Evolutionary conservation across 1,140 invertebrate genomes (phyloP).

Genomic region (Aporrectodea caliginosa): DNA sequence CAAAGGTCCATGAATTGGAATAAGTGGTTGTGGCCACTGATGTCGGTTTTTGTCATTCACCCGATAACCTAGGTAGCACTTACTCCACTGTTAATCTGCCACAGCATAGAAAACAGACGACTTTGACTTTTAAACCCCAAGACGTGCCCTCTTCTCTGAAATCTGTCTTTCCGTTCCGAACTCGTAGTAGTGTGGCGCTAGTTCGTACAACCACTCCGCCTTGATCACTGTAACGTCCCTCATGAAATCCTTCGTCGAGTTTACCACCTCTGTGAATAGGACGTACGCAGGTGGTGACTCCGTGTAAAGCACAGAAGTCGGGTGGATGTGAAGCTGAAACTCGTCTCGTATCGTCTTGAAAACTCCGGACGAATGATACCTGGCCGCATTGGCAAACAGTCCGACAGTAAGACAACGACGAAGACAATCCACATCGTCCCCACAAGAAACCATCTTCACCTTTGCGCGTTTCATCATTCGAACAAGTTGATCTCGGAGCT

Average conservation of each 20-base stretch:
- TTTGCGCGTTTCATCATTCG: slow-evolving; percentile 70
- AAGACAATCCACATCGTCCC: slow-evolving; percentile 67
- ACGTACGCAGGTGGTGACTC: slow-evolving; percentile 80
- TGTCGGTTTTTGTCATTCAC: too few species aligned
- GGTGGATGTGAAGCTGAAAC: slow-evolving; percentile 75
- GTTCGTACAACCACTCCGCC: slow-evolving; percentile 80
- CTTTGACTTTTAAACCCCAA: too few species aligned
- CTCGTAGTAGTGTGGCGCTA: slow-evolving; percentile 92
- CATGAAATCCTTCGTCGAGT: slow-evolving; percentile 79
- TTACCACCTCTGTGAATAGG: slow-evolving; percentile 74
- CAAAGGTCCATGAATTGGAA: too few species aligned
- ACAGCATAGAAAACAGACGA: too few species aligned
- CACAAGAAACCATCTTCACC: slow-evolving; percentile 65
- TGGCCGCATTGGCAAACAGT: slow-evolving; percentile 89
- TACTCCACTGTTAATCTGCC: too few species aligned
- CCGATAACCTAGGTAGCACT: too few species aligned
- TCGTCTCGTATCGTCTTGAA: slow-evolving; percentile 83
- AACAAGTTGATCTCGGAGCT: slow-evolving; percentile 68
- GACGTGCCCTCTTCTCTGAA: not conserved
- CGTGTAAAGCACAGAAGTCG: slow-evolving; percentile 82
- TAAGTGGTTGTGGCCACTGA: too few species aligned
- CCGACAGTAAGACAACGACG: slow-evolving; percentile 80
- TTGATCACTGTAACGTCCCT: slow-evolving; percentile 82
- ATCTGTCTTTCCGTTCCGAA: slow-evolving; percentile 56
- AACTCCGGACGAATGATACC: slow-evolving; percentile 74